Percentiles rank a stretch among this genome's conserved stretches.
Evolutionary conservation across 2,113 vertebrate species (phyloP).

Genomic region (Nesoenas mayeri): DNA sequence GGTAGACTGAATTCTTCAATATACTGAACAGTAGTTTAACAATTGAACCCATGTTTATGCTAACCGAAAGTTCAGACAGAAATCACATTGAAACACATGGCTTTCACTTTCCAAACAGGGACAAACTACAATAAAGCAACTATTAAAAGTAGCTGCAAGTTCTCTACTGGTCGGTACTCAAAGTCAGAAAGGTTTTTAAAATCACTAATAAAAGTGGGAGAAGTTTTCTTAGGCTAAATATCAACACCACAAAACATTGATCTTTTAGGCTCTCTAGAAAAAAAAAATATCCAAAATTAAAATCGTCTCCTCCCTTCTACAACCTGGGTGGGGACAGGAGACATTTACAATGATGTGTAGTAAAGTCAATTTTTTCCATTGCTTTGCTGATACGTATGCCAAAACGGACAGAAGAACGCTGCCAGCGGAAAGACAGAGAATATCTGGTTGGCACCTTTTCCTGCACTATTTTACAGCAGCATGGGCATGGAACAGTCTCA

Average conservation of each 20-base stretch:
- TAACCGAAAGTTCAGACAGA: background rate
- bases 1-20: background rate
- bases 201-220: background rate
- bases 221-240: background rate
- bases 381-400: background rate
- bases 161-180: background rate
- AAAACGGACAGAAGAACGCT: background rate
- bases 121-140: background rate
- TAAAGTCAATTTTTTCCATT: background rate
- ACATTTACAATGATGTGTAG: background rate
- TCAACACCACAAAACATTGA: background rate
- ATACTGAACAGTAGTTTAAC: background rate
- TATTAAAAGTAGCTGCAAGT: background rate
- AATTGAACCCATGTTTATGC: background rate
- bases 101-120: background rate
- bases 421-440: background rate
- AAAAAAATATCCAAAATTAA: background rate
- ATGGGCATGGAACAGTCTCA: background rate
- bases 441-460: background rate
- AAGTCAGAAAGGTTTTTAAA: background rate
- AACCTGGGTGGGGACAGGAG: background rate
- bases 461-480: background rate
- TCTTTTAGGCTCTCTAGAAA: background rate
- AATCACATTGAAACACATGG: background rate
- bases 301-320: background rate